Conservation (phyloP, 2,113 vertebrate genomes). For the Phalacrocorax brasilianus region DNA sequence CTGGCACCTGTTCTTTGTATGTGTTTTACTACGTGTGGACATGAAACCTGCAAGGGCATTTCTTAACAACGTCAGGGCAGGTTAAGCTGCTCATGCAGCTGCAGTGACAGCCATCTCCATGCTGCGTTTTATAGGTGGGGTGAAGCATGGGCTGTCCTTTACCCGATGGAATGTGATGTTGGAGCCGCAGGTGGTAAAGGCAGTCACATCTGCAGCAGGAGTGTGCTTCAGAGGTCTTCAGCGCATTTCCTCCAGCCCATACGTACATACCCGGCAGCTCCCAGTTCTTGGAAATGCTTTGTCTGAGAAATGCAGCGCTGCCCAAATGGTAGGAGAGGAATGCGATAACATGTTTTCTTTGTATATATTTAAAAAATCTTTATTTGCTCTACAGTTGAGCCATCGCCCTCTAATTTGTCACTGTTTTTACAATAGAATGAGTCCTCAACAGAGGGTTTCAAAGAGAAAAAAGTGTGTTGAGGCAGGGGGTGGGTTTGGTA, state of each 20-base stretch:
- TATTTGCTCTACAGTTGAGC: neutral
- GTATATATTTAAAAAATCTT: neutral
- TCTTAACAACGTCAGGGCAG: neutral
- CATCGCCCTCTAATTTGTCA: neutral
- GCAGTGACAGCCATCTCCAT: neutral
- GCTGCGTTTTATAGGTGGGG: neutral
- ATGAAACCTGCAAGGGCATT: neutral
- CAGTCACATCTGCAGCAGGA: neutral
- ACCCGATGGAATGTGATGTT: neutral
- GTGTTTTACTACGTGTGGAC: neutral
- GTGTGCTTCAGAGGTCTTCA: neutral
- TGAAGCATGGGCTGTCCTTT: neutral
- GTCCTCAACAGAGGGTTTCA: neutral
- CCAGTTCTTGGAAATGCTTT: neutral
- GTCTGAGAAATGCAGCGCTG: neutral
- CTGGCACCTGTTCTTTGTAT: fast-evolving
- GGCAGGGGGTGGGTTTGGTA: neutral
- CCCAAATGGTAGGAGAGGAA: neutral
- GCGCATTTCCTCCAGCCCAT: neutral
- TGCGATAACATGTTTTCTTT: neutral
- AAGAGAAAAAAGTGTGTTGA: neutral
- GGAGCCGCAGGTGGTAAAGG: neutral
- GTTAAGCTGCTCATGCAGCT: neutral
- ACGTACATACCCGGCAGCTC: neutral
- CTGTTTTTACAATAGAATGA: neutral